Percentiles rank a stretch among this genome's conserved stretches.
Conservation (phyloP, 2,797 vertebrate species). For the Champsocephalus esox region DNA sequence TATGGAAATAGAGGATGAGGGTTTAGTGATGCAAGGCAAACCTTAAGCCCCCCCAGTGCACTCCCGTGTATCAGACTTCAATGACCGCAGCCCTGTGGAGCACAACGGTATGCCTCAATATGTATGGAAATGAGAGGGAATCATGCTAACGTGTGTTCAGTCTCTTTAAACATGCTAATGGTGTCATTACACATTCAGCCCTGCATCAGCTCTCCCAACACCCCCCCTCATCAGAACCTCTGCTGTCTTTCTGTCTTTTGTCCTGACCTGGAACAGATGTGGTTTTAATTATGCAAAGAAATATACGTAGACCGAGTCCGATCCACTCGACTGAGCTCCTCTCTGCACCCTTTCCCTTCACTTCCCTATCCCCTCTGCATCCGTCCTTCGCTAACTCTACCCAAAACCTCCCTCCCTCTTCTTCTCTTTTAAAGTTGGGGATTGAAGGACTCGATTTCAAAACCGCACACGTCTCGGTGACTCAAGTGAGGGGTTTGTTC, state of each 20-base stretch:
- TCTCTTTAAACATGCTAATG: slow-evolving; percentile 78
- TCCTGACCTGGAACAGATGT: slow-evolving; percentile 77
- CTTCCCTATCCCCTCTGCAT: slow-evolving; percentile 40
- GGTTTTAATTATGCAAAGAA: slow-evolving; percentile 84
- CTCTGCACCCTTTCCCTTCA: slow-evolving; percentile 45
- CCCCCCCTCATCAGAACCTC: slow-evolving; percentile 34
- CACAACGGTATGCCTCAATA: slow-evolving; percentile 72
- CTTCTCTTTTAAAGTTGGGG: slow-evolving; percentile 66
- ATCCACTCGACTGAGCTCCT: slow-evolving; percentile 73
- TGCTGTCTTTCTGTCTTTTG: slow-evolving; percentile 35
- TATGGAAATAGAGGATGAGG: slow-evolving; percentile 68
- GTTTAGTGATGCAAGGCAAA: slow-evolving; percentile 65
- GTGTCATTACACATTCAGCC: slow-evolving; percentile 68
- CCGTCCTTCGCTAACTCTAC: slow-evolving; percentile 40
- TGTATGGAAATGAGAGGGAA: slow-evolving; percentile 85
- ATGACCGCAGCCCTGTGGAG: slow-evolving; percentile 57
- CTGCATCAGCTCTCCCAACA: slow-evolving; percentile 31
- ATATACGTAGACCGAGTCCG: slow-evolving; percentile 71
- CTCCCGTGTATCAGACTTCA: slow-evolving; percentile 69
- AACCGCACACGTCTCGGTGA: slow-evolving; percentile 81
- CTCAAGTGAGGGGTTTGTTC: slow-evolving; percentile 87
- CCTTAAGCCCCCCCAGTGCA: slow-evolving; percentile 66
- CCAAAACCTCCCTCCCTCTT: slow-evolving; percentile 36
- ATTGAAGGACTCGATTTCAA: slow-evolving; percentile 85
- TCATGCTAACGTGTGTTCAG: slow-evolving; percentile 76